Conservation (phyloP, 2,797 vertebrate species). For the Pipistrellus nathusii region DNA sequence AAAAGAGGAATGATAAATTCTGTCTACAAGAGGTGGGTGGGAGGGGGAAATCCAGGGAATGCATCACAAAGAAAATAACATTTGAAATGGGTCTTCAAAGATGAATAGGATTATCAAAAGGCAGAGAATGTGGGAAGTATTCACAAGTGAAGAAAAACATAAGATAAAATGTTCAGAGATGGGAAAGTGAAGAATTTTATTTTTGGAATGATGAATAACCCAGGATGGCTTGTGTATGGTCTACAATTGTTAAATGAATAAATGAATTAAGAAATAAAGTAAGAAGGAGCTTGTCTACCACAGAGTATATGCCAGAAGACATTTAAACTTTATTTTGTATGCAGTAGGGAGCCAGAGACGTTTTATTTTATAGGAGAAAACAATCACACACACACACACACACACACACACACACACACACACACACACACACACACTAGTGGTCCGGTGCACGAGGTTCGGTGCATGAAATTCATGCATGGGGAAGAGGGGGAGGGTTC, state of each 20-base stretch:
- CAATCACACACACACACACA: too few species aligned
- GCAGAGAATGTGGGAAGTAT: neutral
- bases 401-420: too few species aligned
- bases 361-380: neutral
- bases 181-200: neutral
- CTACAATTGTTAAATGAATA: constrained; percentile 27
- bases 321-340: constrained; percentile 41
- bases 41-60: neutral
- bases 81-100: constrained; percentile 55
- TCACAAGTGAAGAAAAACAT: constrained; percentile 10
- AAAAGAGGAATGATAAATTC: neutral
- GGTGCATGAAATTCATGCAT: too few species aligned
- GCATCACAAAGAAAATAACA: constrained; percentile 4
- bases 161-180: constrained; percentile 25
- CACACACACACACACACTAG: too few species aligned
- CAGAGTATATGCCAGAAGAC: neutral
- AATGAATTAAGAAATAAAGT: constrained; percentile 12
- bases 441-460: too few species aligned
- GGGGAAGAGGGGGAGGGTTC: too few species aligned
- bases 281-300: neutral
- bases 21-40: neutral
- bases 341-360: neutral
- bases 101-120: constrained; percentile 52
- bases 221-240: neutral
- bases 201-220: constrained; percentile 16